Conservation (phyloP, 2,797 vertebrate species). For the Ptychadena robeensis region DNA sequence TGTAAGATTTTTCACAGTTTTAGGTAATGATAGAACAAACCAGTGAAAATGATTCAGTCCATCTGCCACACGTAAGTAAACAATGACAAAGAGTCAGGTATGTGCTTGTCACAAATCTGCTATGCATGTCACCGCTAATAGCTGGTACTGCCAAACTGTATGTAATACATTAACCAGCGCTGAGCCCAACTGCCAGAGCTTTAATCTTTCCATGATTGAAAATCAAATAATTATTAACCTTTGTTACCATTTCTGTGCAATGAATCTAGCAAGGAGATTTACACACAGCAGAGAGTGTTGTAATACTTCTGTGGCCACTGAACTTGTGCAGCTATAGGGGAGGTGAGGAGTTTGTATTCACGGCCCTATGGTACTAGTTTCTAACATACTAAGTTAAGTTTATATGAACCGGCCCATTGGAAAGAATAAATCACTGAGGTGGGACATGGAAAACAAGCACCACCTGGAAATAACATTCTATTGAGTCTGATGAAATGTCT, state of each 20-base stretch:
- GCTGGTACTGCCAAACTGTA: not conserved
- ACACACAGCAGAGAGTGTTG: not conserved
- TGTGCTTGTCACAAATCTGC: not conserved
- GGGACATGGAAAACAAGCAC: too few relatives aligned
- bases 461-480: too few relatives aligned
- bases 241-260: not conserved
- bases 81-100: conserved; percentile 7
- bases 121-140: conserved; percentile 7
- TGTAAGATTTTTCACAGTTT: not conserved
- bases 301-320: too few relatives aligned
- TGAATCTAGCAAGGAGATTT: not conserved
- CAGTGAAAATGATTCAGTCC: conserved; percentile 28
- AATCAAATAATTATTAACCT: conserved; percentile 13
- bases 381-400: too few relatives aligned
- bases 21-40: not conserved
- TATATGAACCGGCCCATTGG: too few relatives aligned
- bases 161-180: conserved; percentile 12
- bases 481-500: too few relatives aligned
- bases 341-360: too few relatives aligned
- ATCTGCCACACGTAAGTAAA: not conserved
- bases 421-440: too few relatives aligned
- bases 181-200: not conserved
- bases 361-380: too few relatives aligned
- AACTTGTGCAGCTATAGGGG: too few relatives aligned
- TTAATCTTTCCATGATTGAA: not conserved